phyloP scores from a whole-genome alignment of 2,113 vertebrate species.

The Prinia subflava region DNA sequence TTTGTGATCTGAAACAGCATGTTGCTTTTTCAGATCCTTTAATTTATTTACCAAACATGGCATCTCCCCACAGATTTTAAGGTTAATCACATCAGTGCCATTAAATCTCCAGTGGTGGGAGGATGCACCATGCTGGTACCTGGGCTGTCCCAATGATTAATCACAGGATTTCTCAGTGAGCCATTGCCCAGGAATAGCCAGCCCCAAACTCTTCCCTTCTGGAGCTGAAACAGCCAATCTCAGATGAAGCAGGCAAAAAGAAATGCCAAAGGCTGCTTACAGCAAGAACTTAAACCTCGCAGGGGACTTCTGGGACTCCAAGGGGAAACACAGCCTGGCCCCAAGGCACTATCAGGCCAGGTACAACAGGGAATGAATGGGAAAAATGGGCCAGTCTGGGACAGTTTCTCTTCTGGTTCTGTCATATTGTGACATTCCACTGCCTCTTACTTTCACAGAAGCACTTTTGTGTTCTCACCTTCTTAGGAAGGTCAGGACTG shows the following conservation, averaged over 20 bases:
- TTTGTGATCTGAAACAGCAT: background rate
- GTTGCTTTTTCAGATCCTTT: background rate
- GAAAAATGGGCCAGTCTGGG: background rate
- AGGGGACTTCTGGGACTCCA: background rate
- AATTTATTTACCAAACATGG: background rate
- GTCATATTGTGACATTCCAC: accelerated
- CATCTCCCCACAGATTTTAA: background rate
- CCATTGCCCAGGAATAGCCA: background rate
- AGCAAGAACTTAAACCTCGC: background rate
- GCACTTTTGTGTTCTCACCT: background rate
- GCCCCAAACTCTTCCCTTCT: background rate
- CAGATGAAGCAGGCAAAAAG: background rate
- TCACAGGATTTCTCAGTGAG: background rate
- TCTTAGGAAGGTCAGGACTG: background rate
- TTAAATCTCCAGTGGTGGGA: background rate
- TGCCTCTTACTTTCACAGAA: background rate
- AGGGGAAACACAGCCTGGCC: background rate
- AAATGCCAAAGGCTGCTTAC: background rate
- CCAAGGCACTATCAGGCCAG: accelerated
- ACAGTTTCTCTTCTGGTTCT: background rate
- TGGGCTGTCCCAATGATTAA: background rate
- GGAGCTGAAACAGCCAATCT: background rate
- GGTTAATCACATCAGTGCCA: background rate
- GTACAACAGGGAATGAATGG: background rate
- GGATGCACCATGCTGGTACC: background rate